phyloP scores from a whole-genome alignment of 2,888 invertebrate genomes.

The Phyllotreta cruciferae region DNA sequence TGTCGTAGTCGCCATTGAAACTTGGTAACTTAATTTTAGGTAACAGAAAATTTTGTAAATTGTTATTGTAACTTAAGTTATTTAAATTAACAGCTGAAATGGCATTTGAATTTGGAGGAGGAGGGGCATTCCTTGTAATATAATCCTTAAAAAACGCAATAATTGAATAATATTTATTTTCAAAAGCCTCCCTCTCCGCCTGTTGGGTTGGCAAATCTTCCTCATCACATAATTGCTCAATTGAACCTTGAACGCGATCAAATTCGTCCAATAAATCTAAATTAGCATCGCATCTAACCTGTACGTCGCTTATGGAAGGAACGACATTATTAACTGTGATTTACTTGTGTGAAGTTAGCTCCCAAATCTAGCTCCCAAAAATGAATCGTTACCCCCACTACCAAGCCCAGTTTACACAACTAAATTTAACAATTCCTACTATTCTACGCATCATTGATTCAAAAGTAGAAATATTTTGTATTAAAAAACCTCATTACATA shows the following conservation, averaged over 20 bases:
- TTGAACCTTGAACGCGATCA: background rate
- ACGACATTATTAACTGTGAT: background rate
- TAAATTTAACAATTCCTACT: no score
- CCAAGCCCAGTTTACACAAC: no score
- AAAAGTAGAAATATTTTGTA: no score
- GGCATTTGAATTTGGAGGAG: background rate
- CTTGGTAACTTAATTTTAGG: slow-evolving; percentile 21
- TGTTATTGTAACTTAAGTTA: background rate
- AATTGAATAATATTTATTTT: background rate
- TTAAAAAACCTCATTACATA: no score
- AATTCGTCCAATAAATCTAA: background rate
- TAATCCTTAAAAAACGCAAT: slow-evolving; percentile 4
- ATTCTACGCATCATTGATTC: no score
- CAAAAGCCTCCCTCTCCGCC: background rate
- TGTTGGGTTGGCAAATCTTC: background rate
- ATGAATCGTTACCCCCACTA: no score
- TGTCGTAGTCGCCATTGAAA: slow-evolving; percentile 20
- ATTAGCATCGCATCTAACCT: background rate
- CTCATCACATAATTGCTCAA: background rate
- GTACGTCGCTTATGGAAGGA: background rate
- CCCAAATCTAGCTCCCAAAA: no score
- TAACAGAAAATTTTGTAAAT: slow-evolving; percentile 5
- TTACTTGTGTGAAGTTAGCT: no score
- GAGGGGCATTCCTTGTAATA: background rate
- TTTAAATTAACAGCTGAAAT: no score